These are phyloP conservation scores for Drosophila gaucha DNA, from an alignment of 2,888 invertebrate genomes.

Conservation along the genomic window DNA sequence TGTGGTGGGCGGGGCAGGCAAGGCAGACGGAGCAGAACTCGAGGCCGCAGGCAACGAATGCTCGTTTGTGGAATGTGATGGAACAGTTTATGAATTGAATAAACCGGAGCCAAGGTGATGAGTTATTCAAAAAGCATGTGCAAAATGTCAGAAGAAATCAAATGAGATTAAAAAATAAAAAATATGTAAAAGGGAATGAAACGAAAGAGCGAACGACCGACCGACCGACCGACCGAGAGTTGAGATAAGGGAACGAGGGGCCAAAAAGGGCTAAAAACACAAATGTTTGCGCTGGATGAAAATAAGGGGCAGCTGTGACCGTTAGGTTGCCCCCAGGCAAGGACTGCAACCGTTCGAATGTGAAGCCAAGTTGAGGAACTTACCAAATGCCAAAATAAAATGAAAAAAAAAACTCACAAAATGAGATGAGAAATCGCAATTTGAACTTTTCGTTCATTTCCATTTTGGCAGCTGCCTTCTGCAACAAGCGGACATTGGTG, in stretches of 20 bases:
- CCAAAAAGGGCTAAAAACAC: constrained; percentile 29
- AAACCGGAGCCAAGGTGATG: constrained; percentile 62
- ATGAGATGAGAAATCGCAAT: constrained; percentile 40
- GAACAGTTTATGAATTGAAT: constrained; percentile 53
- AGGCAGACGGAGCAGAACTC: constrained; percentile 50
- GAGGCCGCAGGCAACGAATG: constrained; percentile 54
- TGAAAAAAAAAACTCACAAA: background rate
- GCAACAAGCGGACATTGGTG: constrained; percentile 59
- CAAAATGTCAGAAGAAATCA: constrained; percentile 75
- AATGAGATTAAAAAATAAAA: constrained; percentile 61
- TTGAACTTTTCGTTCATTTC: constrained; percentile 61
- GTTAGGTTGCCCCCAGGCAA: constrained; percentile 33
- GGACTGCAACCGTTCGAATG: constrained; percentile 42
- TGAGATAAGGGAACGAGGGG: background rate
- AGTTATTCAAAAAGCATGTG: constrained; percentile 75
- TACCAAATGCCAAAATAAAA: constrained; percentile 41
- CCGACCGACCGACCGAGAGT: background rate
- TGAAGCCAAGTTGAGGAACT: constrained; percentile 31
- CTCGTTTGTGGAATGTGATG: constrained; percentile 48
- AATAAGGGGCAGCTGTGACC: constrained; percentile 44
- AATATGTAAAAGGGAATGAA: constrained; percentile 3
- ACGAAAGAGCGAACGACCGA: constrained; percentile 10
- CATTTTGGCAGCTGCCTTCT: constrained; percentile 28
- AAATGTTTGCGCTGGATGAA: constrained; percentile 16
- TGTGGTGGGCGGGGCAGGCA: constrained; percentile 4